Conservation (phyloP, 1,140 invertebrate species). For the Drosophila virilis region DNA sequence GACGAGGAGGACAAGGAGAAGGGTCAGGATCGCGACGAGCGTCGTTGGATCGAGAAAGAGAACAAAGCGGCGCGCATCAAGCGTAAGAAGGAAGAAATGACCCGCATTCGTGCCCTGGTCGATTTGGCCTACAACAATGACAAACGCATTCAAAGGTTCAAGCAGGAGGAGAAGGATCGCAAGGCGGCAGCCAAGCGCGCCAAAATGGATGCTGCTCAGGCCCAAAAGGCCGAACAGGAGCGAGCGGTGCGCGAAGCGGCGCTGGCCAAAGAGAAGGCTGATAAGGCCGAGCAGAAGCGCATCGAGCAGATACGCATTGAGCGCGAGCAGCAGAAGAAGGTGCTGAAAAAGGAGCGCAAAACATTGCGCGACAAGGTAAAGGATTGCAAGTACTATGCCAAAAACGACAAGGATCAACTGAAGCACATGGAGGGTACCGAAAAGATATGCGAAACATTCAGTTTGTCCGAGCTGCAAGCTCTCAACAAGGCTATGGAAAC, state of each 20-base stretch:
- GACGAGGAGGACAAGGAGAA: conserved; percentile 99
- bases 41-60: conserved; percentile 98
- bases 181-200: conserved; percentile 95
- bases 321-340: conserved; percentile 92
- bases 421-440: conserved; percentile 95
- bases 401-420: conserved; percentile 90
- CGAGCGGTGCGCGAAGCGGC: conserved; percentile 88
- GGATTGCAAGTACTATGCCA: conserved; percentile 93
- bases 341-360: conserved; percentile 94
- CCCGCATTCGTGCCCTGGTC: conserved; percentile 93
- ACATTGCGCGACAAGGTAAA: conserved; percentile 93
- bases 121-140: conserved; percentile 97
- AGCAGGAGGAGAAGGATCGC: conserved; percentile 96
- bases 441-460: conserved; percentile 93
- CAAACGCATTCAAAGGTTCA: conserved; percentile 95
- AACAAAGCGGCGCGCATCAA: conserved; percentile 96
- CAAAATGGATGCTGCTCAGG: conserved; percentile 94
- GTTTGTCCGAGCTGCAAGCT: conserved; percentile 89
- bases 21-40: conserved; percentile 97
- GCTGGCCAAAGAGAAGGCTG: conserved; percentile 92
- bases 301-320: conserved; percentile 94
- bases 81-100: conserved; percentile 98
- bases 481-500: conserved; percentile 89
- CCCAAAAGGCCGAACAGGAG: conserved; percentile 93
- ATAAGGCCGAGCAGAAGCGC: conserved; percentile 91